These are phyloP conservation scores for Hypanus sabinus DNA, from an alignment of 2,113 vertebrate genomes.

Conservation along the genomic window DNA sequence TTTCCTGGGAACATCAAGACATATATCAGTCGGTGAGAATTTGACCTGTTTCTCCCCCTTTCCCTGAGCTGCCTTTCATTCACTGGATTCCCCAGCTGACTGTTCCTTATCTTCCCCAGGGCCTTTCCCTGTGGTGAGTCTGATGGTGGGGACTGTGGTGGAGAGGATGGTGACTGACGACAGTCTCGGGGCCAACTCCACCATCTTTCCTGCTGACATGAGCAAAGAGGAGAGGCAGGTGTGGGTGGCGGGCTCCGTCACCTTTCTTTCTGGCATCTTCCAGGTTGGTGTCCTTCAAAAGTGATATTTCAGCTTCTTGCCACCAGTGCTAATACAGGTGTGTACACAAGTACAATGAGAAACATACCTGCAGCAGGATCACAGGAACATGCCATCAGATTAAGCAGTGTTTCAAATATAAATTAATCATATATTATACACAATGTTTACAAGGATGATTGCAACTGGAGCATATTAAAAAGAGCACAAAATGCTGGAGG, in stretches of 20 bases:
- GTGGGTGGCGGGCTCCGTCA: conserved; percentile 72
- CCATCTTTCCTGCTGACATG: conserved; percentile 44
- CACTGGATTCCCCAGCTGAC: background rate
- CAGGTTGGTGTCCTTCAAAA: conserved; percentile 64
- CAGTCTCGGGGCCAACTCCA: background rate
- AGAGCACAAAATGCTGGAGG: too few relatives aligned
- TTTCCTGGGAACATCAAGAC: conserved; percentile 84
- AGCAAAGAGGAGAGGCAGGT: conserved; percentile 55
- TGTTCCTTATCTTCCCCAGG: conserved; percentile 52
- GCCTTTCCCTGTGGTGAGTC: conserved; percentile 78
- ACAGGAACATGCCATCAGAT: too few relatives aligned
- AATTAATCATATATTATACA: too few relatives aligned
- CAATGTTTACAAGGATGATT: too few relatives aligned
- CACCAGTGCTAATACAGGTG: too few relatives aligned
- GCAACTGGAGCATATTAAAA: too few relatives aligned
- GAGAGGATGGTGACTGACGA: conserved; percentile 53
- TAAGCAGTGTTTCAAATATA: too few relatives aligned
- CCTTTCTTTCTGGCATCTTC: conserved; percentile 77
- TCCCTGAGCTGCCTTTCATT: background rate
- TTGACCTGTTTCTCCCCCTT: background rate
- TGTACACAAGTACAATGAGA: too few relatives aligned
- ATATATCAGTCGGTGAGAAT: conserved; percentile 85
- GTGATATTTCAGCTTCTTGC: too few relatives aligned
- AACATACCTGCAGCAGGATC: too few relatives aligned
- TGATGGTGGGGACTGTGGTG: conserved; percentile 78